Evolutionary conservation across 2,888 invertebrate species (phyloP).

Genomic region (Drosophila robusta): DNA sequence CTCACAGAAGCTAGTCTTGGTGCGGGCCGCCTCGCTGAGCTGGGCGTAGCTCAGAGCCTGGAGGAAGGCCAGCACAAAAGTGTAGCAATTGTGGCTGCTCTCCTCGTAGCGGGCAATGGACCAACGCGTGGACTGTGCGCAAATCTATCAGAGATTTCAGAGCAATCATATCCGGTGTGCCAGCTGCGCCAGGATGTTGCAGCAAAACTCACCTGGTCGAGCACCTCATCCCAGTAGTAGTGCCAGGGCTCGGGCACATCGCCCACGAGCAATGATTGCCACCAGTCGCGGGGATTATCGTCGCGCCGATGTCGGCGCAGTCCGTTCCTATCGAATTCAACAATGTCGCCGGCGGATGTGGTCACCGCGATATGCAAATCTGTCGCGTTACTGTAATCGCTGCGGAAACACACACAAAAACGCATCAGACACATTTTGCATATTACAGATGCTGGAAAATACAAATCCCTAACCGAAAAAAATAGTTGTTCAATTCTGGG

Average conservation of each 20-base stretch:
- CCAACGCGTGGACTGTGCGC: conserved; percentile 86
- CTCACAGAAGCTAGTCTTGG: conserved; percentile 90
- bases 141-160: conserved; percentile 74
- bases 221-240: conserved; percentile 89
- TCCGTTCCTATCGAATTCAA: conserved; percentile 94
- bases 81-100: conserved; percentile 93
- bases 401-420: conserved; percentile 83
- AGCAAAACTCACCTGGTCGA: conserved; percentile 86
- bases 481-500: conserved; percentile 11
- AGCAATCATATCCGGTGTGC: conserved; percentile 17
- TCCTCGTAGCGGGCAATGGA: conserved; percentile 90
- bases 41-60: conserved; percentile 90
- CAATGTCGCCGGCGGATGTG: conserved; percentile 91
- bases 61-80: conserved; percentile 93
- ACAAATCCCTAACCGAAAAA: conserved; percentile 3
- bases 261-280: conserved; percentile 89
- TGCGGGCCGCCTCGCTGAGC: conserved; percentile 88
- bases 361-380: conserved; percentile 97
- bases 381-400: conserved; percentile 92
- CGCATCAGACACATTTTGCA: conserved; percentile 52
- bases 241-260: conserved; percentile 88
- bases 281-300: conserved; percentile 86
- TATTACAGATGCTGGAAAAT: conserved; percentile 25
- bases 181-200: not conserved
- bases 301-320: conserved; percentile 86